Evolutionary conservation across 1,140 invertebrate genomes (phyloP).

Genomic region (Chironomus tepperi): DNA sequence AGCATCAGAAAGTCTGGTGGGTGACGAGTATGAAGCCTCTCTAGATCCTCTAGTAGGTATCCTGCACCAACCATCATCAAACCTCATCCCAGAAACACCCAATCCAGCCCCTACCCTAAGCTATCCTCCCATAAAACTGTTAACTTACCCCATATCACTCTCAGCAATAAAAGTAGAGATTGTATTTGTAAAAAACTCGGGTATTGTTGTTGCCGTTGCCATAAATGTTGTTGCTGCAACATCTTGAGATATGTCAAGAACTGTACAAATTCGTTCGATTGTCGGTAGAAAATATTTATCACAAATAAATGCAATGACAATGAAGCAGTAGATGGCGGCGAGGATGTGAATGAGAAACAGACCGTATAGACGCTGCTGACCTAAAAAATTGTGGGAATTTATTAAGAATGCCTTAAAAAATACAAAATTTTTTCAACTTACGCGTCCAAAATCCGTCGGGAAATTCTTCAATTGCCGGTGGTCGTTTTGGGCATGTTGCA

Average conservation of each 20-base stretch:
- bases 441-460: background rate
- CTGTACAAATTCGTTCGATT: constrained; percentile 69
- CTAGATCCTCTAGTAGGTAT: too few relatives aligned
- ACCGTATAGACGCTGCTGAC: constrained; percentile 53
- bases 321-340: constrained; percentile 69
- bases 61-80: too few relatives aligned
- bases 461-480: background rate
- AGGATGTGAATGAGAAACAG: constrained; percentile 64
- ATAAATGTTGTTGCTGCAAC: constrained; percentile 74
- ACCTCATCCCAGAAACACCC: too few relatives aligned
- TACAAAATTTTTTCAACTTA: background rate
- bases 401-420: background rate
- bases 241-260: constrained; percentile 56
- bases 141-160: constrained; percentile 56
- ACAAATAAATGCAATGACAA: constrained; percentile 70
- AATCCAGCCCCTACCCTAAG: too few relatives aligned
- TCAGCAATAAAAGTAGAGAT: constrained; percentile 71
- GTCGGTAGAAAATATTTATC: constrained; percentile 80
- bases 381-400: constrained; percentile 42
- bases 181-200: constrained; percentile 83
- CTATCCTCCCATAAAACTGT: background rate
- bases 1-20: too few relatives aligned
- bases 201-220: constrained; percentile 80
- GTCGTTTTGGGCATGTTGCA: background rate
- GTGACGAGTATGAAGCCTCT: too few relatives aligned